Base-by-base conservation (phyloP, 2,797 vertebrate genomes). In the Mastacembelus armatus region DNA sequence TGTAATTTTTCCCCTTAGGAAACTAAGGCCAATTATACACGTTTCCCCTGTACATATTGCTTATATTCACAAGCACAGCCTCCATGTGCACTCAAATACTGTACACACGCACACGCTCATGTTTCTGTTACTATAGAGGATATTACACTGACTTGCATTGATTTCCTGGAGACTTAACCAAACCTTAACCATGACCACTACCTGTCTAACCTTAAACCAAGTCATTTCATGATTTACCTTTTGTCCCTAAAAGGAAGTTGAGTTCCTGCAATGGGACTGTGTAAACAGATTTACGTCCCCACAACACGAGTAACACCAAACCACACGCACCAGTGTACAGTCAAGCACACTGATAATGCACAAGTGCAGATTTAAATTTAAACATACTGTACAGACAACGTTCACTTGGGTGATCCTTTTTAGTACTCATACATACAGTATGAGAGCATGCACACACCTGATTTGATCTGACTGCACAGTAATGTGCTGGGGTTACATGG, bases 381-480 rank as follows among this genome's bases (percentile, higher is more conserved):
- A 45, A 50, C 19, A 36, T 55, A 68, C 57, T 84, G 78, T 67
- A 65, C 19, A 36, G 32, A 58, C 39, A 5, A 2, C 0, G 1
- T 62, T 50, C 47, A 73, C 78, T 32, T 42, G 51, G 9, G 40
- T 78, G 67, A 83, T 49, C 74, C 49, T 66, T n/a, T 42, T 33
- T 19, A 78, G n/a, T 10, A 47, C 51, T 72, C 67, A 66, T 74
- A 83, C 64, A 58, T 78, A 83, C 74, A 82, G 67, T 74, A 72
- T 57, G 45, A 56, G 47, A 60, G 66, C 59, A 48, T 35, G 50
- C 64, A 58, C 51, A 71, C 29, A 58, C 19, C 56, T 81, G 76
- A 87, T 87, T 78, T 78, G 72, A 63, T 80, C 68, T 82, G 81
- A 87, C 88, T 84, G 66, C 76, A 78, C 65, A 78, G 78, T 87